Evolutionary conservation across 1,140 invertebrate species (phyloP), one percentile per base, ranked within the genome.

Genomic region (Eurosta solidaginis): DNA sequence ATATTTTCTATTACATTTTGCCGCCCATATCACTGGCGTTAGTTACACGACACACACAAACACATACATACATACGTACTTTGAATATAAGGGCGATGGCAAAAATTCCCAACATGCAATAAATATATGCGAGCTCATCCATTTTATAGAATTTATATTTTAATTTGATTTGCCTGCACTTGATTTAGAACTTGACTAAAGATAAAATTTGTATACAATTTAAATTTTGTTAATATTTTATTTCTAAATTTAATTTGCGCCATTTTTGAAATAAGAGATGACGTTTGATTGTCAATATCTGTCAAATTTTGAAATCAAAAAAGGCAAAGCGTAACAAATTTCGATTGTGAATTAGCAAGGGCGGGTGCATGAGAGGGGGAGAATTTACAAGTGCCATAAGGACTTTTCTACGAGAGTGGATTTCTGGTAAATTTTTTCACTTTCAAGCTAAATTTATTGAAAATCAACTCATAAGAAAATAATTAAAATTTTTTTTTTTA

Each of bases 91-190:
- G 20, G 9, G 59, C 59, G 27, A 68, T 42, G 22, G 59, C 59
- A 36, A 68, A 68, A 40, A 68, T 29, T 14, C 59, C 59, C 59
- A 68, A 68, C 33, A 68, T 68, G 59, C 33, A 68, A 40, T 68
- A 68, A 40, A 68, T 68, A 68, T 68, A 68, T 29, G 33, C 10
- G 59, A 68, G 59, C 27, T 68, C 59, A 68, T 68, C 59, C 59
- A 68, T 68, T 6, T 40, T 68, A n/a, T 40, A 20, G 22, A 68
- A 27, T 12, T 40, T 68, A 36, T 29, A 22, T 40, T 68, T 40
- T 10, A 33, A 68, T 12, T 40, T n/a, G n/a, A n/a, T n/a, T 5
- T 40, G 27, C 59, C 29, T 20, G n/a, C n/a, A 36, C 12, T n/a
- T n/a, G 22, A 14, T 68, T 68, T 68, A 27, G 40, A 42, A 20